Base-by-base conservation (phyloP, 2,888 invertebrate genomes). In the Drosophila subquinaria region DNA sequence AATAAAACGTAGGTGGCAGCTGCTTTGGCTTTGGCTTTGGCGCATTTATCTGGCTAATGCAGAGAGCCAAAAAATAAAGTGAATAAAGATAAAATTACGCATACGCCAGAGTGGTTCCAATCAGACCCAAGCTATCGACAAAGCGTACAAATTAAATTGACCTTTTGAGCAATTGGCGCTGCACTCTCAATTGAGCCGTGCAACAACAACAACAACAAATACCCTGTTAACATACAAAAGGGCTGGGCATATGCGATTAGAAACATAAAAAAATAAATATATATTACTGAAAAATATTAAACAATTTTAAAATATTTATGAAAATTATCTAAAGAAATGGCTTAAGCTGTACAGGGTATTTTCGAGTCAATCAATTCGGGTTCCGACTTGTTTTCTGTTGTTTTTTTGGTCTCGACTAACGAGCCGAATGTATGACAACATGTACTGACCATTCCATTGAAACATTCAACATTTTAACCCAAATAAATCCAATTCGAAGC, bases 81-180 rank as follows among this genome's bases (percentile, higher is more conserved):
- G 36, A 52, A 52, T 52, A 43, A 59, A 35, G 47, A 55, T 45
- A 53, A 68, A 75, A 75, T 72, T 75, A 79, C 79, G 77, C 60
- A 75, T 75, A 78, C 79, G 79, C 75, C 71, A 68, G 57, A 79
- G 68, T 69, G 81, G 63, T 73, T 78, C 75, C 76, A 73, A 72
- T 68, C 66, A 75, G 67, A 52, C 45, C 60, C 60, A 63, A 73
- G 59, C 56, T 63, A 53, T 69, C 67, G 64, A 57, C 67, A 67
- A 72, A 76, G 71, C 78, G 76, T 42, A 71, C 79, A 83, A 83
- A 87, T 81, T 79, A 83, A 83, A 81, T 81, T 87, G 83, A 81
- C 87, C 87, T 87, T 83, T 83, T 72, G 64, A 60, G 67, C 76
- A 79, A 76, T 76, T 73, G 72, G 40, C 62, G 59, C 11, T 55